Evolutionary conservation across 1,140 invertebrate species (phyloP), one percentile per base, ranked within the genome.

Genomic region (Aricia agestis): DNA sequence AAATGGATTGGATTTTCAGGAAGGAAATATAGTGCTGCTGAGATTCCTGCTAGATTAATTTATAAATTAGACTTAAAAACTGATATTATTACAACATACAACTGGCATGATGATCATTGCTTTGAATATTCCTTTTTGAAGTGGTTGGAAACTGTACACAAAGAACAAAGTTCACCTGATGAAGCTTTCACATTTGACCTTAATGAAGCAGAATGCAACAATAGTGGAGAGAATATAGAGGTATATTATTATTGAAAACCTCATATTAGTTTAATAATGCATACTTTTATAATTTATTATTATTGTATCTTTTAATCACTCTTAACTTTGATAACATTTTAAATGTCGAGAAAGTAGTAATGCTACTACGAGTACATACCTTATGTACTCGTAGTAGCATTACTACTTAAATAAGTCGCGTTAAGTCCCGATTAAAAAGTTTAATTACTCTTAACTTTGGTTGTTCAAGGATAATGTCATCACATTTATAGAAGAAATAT

Each of bases 31-130:
- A 79, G 79, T 77, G 86, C 92, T 75, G 87, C 94, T 75, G 96
- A 98, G 93, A 82, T 98, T 68, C 96, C 97, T 66, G 93, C 95
- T 6, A 84, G 94, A 76, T 95, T 96, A 74, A 93, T 96, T 65
- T 97, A 95, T 89, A 90, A 88, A 68, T 81, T 95, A 52, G 90
- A 95, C 87, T 82, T 96, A 59, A 82, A 82, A 65, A 80, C 82
- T 45, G 75, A 87, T 61, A 78, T 75, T 69, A 73, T 94, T 42
- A 82, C 84, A 75, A 75, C 93, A 57, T 83, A 92, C 82, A 84
- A 89, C 61, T 88, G 87, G 89, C 58, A 75, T n/a, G 32, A 74
- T 61, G 65, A 59, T 61, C 65, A 77, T 59, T 66, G 6, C 41
- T 52, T n/a, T 66, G 13, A 73, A 57, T 69, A 61, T 74, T 65